Evolutionary conservation across 2,888 invertebrate genomes (phyloP), one percentile per base, ranked within the genome.

Genomic region (Himalopsyche anomala): DNA sequence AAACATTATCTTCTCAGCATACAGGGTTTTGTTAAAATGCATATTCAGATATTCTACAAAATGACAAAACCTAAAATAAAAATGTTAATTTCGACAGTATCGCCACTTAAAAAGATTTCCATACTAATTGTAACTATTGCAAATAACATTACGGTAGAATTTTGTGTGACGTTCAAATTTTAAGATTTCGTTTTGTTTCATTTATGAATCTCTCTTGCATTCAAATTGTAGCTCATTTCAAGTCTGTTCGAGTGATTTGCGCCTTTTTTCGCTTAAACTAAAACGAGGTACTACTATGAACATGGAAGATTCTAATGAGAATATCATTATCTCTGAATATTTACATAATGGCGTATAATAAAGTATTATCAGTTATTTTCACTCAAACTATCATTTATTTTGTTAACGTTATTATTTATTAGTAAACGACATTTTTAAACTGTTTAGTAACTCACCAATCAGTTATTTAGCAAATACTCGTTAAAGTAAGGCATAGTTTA

Each of bases 171-270:
- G 28, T 38, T 74, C 74, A 12, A 28, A 74, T 74, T 74, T 74
- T 74, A 36, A 74, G 0, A 74, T 74, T 36, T 74, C 36, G n/a
- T 36, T 36, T 12, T 28, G 62, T 74, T 74, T 15, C 74, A 74
- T 74, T 74, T 74, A 74, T 74, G 74, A 38, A 74, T 36, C 69
- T 74, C 3, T 51, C 15, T 36, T 74, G 74, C 36, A 74, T 74
- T 74, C 74, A 74, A 74, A 36, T 74, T 36, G 11, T 38, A 74
- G 12, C 74, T 74, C 74, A 74, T 74, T 74, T 74, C 38, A 74
- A 74, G 74, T 74, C 36, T 74, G 74, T 36, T 74, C 74, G 12
- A 74, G 74, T 38, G 74, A 11, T 28, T 2, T 74, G 74, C 74
- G 36, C 74, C 15, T 38, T 74, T 74, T 74, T 28, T 9, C n/a